These are phyloP conservation scores for Alligator mississippiensis DNA, from an alignment of 2,113 vertebrate species.

Conservation along the genomic window DNA sequence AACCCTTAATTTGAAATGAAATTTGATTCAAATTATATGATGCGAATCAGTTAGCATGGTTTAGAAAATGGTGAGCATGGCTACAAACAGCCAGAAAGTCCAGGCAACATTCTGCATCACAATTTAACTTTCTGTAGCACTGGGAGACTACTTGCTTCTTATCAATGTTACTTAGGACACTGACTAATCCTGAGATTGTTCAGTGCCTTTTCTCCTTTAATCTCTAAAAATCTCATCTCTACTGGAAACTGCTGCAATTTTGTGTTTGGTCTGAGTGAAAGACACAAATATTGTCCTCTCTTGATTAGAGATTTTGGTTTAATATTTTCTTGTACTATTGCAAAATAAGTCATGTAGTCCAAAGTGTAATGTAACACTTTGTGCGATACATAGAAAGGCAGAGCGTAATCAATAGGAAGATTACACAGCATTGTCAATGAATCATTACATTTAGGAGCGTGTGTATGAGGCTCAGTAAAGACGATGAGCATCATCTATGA, in stretches of 20 bases:
- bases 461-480: background rate
- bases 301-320: background rate
- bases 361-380: background rate
- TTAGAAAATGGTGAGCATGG: too few relatives aligned
- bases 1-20: too few relatives aligned
- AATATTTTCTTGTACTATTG: background rate
- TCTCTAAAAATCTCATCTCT: background rate
- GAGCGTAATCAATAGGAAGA: constrained; percentile 2
- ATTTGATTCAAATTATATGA: too few relatives aligned
- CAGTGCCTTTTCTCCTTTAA: background rate
- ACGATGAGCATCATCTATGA: background rate
- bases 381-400: background rate
- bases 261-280: background rate
- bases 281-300: background rate
- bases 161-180: background rate
- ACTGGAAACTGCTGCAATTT: background rate
- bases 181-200: background rate
- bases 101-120: background rate
- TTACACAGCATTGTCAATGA: constrained; percentile 8
- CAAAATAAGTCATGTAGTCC: background rate
- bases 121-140: background rate
- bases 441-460: background rate
- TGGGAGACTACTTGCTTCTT: too few relatives aligned
- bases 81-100: background rate
- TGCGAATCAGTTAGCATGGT: too few relatives aligned